Conservation (phyloP, 2,797 vertebrate genomes). For the Apogon hyalosoma region DNA sequence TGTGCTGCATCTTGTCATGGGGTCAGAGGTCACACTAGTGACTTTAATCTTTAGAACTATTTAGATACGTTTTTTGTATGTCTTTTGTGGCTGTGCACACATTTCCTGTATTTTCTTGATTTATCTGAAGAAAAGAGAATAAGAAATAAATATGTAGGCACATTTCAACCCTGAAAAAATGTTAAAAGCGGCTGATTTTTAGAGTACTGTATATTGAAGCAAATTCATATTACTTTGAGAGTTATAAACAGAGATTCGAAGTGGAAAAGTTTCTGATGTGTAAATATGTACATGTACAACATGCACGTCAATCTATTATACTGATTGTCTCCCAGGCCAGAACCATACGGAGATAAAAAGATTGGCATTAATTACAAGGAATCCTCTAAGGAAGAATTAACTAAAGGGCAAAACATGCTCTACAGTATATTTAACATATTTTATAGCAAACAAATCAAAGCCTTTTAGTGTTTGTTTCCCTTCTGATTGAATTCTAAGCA, state of each 20-base stretch:
- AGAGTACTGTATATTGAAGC: too few relatives aligned
- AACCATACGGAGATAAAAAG: conserved; percentile 75
- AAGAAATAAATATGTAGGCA: too few relatives aligned
- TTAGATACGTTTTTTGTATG: too few relatives aligned
- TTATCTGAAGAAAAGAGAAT: too few relatives aligned
- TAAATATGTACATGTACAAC: conserved; percentile 30
- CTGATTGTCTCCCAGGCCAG: conserved; percentile 47
- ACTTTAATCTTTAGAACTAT: too few relatives aligned
- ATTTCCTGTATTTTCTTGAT: too few relatives aligned
- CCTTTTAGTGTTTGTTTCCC: conserved; percentile 8
- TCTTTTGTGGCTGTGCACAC: too few relatives aligned
- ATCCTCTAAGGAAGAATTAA: conserved; percentile 57
- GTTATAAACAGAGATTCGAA: not conserved
- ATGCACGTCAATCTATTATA: conserved; percentile 33
- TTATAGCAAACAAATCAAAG: not conserved
- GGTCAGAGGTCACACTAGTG: too few relatives aligned
- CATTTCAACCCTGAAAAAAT: too few relatives aligned
- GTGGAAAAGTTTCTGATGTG: conserved; percentile 5
- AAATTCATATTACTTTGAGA: conserved; percentile 4
- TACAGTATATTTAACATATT: conserved; percentile 1
- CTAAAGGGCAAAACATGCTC: not conserved
- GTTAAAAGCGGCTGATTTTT: too few relatives aligned
- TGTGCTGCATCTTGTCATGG: too few relatives aligned
- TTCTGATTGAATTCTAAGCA: not conserved
- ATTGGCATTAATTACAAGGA: conserved; percentile 71